Evolutionary conservation across 2,113 vertebrate genomes (phyloP).

Genomic region (Arizona elegans): DNA sequence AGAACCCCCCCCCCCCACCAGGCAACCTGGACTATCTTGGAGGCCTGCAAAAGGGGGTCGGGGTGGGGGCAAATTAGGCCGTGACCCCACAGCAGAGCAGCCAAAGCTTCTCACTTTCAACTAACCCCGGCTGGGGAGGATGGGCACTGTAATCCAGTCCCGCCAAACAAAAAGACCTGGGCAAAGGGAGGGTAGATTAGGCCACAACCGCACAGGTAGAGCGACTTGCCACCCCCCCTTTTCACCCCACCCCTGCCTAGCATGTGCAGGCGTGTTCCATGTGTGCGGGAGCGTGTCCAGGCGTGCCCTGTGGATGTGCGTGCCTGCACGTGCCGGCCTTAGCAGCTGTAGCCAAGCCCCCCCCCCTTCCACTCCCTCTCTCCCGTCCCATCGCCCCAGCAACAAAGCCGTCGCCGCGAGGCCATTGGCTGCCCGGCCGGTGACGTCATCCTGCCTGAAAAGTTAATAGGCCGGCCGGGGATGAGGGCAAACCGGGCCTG

Average conservation of each 20-base stretch:
- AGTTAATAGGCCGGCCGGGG: slow-evolving; percentile 10
- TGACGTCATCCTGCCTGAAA: slow-evolving; percentile 11
- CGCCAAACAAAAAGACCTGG: background rate
- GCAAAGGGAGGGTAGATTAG: background rate
- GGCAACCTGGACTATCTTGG: background rate
- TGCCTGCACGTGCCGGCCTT: background rate
- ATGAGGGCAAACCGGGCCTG: background rate
- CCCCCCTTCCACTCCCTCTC: background rate
- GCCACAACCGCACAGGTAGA: too few species aligned
- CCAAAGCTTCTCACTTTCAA: background rate
- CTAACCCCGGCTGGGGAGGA: background rate
- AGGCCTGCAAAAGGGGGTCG: too few species aligned
- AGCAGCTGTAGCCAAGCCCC: slow-evolving; percentile 14
- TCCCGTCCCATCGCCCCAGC: background rate
- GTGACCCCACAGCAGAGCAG: too few species aligned
- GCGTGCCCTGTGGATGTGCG: slow-evolving; percentile 12
- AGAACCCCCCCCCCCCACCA: rapidly evolving
- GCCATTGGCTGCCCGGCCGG: background rate
- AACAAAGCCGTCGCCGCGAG: background rate
- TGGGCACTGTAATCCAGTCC: background rate
- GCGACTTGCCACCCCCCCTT: background rate
- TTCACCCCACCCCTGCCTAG: background rate
- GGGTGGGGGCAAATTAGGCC: background rate
- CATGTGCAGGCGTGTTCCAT: background rate
- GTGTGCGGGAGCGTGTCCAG: background rate